Percentiles rank a stretch among this genome's conserved stretches.
phyloP scores from a whole-genome alignment of 1,140 invertebrate genomes.

The Lucilia cuprina region DNA sequence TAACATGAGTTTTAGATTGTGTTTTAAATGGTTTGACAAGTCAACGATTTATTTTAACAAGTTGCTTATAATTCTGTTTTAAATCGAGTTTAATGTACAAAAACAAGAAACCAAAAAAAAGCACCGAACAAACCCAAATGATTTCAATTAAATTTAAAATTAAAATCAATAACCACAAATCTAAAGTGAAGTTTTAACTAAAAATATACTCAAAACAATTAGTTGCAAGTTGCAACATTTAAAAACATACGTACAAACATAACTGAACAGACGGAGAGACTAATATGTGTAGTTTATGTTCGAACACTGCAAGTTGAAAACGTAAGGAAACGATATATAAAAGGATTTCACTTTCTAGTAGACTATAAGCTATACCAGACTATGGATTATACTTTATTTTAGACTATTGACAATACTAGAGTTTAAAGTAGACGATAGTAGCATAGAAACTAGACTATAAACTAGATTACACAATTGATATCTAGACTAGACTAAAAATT shows the following conservation, averaged over 20 bases:
- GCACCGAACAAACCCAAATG: not conserved
- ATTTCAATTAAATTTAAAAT: slow-evolving; percentile 19
- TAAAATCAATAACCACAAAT: slow-evolving; percentile 23
- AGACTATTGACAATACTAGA: too few species aligned
- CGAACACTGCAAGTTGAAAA: too few species aligned
- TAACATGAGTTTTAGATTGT: not conserved
- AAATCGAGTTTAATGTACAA: not conserved
- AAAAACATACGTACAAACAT: not conserved
- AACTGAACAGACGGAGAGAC: not conserved
- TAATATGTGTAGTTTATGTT: too few species aligned
- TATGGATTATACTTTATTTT: too few species aligned
- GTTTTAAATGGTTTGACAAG: slow-evolving; percentile 26
- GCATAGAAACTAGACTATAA: too few species aligned
- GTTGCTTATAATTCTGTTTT: slow-evolving; percentile 8
- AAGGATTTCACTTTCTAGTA: too few species aligned
- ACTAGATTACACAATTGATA: too few species aligned
- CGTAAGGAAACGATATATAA: too few species aligned
- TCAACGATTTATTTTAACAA: slow-evolving; percentile 25
- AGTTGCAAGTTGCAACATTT: slow-evolving; percentile 1
- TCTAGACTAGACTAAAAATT: too few species aligned
- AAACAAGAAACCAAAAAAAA: not conserved
- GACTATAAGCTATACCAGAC: too few species aligned
- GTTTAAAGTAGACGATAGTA: too few species aligned
- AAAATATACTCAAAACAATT: slow-evolving; percentile 19
- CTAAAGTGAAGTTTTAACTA: slow-evolving; percentile 1